phyloP scores from a whole-genome alignment of 2,113 vertebrate genomes.

The Megalops atlanticus region DNA sequence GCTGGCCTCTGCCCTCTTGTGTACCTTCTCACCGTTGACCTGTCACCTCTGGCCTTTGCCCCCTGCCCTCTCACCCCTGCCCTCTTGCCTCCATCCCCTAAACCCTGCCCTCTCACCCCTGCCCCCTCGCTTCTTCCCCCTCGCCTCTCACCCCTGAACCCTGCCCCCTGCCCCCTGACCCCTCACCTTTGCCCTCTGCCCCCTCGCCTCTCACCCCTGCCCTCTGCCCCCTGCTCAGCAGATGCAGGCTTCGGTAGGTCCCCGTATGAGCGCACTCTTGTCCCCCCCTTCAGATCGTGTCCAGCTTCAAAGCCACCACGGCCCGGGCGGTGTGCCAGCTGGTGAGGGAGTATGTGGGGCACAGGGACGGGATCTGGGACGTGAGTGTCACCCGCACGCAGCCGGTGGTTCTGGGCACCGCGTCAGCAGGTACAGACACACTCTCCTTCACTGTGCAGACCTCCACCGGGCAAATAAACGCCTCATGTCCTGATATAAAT shows the following conservation, averaged over 20 bases:
- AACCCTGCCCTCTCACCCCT: too few relatives aligned
- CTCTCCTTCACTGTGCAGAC: neutral
- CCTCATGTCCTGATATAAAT: too few relatives aligned
- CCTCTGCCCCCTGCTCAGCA: neutral
- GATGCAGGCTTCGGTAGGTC: neutral
- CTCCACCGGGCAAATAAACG: too few relatives aligned
- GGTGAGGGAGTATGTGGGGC: constrained; percentile 92
- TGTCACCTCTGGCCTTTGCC: too few relatives aligned
- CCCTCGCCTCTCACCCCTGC: neutral
- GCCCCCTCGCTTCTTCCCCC: too few relatives aligned
- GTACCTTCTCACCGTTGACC: too few relatives aligned
- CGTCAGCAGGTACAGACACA: constrained; percentile 83
- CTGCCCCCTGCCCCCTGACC: neutral
- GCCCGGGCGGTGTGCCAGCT: constrained; percentile 94
- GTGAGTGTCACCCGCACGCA: constrained; percentile 86
- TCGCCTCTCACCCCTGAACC: neutral
- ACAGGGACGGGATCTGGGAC: constrained; percentile 97
- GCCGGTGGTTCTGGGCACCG: constrained; percentile 92
- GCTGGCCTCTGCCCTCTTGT: too few relatives aligned
- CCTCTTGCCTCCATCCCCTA: too few relatives aligned
- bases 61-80: too few relatives aligned
- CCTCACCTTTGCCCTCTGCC: neutral
- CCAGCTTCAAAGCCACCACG: constrained; percentile 97
- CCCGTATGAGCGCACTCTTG: neutral
- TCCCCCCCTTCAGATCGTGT: constrained; percentile 83